These are phyloP conservation scores for Umimayanthus chanpuru DNA, from an alignment of 92 coral and sea anemone species.

Conservation along the genomic window DNA sequence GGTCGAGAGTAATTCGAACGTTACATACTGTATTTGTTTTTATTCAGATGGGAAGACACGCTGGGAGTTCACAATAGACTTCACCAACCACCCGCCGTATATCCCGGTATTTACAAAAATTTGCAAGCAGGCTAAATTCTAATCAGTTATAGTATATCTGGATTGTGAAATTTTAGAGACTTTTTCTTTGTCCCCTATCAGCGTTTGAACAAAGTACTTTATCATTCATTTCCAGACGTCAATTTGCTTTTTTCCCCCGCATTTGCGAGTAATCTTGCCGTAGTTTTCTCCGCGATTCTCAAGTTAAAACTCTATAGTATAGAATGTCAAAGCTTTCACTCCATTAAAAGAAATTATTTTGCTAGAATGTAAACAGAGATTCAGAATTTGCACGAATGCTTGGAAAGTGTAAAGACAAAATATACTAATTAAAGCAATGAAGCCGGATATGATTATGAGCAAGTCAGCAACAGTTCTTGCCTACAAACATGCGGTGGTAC, in stretches of 20 bases:
- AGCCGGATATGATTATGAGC: neutral
- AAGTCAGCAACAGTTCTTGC: neutral
- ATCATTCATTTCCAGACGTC: too few relatives aligned
- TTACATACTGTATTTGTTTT: neutral
- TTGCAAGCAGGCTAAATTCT: constrained; percentile 16
- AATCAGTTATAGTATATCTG: neutral
- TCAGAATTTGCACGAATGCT: neutral
- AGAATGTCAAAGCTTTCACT: neutral
- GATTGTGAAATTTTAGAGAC: neutral
- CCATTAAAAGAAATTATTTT: neutral
- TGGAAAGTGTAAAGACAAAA: neutral
- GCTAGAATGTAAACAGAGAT: neutral
- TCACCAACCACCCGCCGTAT: neutral
- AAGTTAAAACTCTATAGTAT: too few relatives aligned
- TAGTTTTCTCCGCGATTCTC: too few relatives aligned
- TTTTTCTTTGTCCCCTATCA: neutral
- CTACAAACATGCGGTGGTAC: neutral
- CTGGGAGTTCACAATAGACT: neutral
- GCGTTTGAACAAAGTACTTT: neutral
- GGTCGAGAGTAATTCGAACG: neutral
- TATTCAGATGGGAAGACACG: neutral
- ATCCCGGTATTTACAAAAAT: neutral
- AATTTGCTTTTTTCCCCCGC: too few relatives aligned
- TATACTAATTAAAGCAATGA: neutral
- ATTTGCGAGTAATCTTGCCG: neutral